Conservation (phyloP, 2,113 vertebrate genomes). For the Myocastor coypus region DNA sequence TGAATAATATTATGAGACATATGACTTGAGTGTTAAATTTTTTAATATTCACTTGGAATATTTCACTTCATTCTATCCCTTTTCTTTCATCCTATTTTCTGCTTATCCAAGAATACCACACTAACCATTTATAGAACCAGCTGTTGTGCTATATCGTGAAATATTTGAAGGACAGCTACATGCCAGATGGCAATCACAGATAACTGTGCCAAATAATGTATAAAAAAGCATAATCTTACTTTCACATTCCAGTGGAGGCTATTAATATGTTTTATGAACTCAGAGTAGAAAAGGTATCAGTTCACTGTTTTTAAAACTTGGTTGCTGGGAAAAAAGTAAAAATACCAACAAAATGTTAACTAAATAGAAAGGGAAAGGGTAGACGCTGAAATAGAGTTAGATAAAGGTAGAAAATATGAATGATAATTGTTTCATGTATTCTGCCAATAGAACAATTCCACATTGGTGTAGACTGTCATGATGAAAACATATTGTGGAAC, state of each 20-base stretch:
- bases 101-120: constrained; percentile 16
- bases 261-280: constrained; percentile 64
- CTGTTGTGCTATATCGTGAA: constrained; percentile 52
- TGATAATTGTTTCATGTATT: not conserved
- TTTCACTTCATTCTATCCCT: not conserved
- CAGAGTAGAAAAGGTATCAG: constrained; percentile 23
- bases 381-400: not conserved
- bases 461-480: not conserved
- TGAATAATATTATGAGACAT: not conserved
- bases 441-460: not conserved
- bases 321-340: constrained; percentile 36
- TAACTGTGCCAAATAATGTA: constrained; percentile 61
- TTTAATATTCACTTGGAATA: not conserved
- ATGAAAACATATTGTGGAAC: not conserved
- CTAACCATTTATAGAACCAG: constrained; percentile 46
- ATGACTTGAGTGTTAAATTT: not conserved
- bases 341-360: not conserved
- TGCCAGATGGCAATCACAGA: constrained; percentile 66
- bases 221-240: constrained; percentile 51
- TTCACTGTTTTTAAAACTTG: not conserved
- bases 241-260: constrained; percentile 50
- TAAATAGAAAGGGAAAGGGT: not conserved
- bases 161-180: constrained; percentile 59
- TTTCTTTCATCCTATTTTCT: not conserved
- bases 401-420: not conserved